Base-by-base conservation (phyloP, 2,797 vertebrate species). In the Sphenopsis melanotis region DNA sequence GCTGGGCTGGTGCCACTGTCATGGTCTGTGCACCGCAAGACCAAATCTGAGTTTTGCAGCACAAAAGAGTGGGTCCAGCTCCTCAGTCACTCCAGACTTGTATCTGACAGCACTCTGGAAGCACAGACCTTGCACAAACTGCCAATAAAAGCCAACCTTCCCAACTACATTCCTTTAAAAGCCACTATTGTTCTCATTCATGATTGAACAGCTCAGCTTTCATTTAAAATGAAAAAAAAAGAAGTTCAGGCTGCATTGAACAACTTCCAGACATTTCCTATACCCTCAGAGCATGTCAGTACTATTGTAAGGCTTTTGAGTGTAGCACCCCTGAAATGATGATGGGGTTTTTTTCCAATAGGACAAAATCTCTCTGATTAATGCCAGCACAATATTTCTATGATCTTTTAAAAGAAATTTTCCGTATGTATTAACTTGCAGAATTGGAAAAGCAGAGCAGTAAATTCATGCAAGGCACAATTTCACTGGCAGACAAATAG, bases 111-210 rank as follows among this genome's bases (percentile, higher is more conserved):
- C 65, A 44, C 84, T 89, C 82, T 94, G 83, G 89, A 87, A 93
- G 64, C 69, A 81, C 66, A 96, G 83, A 91, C 70, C 66, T 89
- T 82, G 53, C 87, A 94, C 63, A 84, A 94, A 80, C 37, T 93
- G 90, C 91, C 95, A 94, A 68, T 97, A 96, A 96, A 95, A 96
- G 84, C 83, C 94, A 96, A 71, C 77, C 63, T 96, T 96, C 87
- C 74, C 81, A 70, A 90, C 29, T 61, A 66, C 79, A 75, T 96
- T 93, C 90, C 92, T 92, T 95, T 88, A 84, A 97, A 97, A 97
- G 90, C 93, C 96, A 59, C 94, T 90, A 96, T 96, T 97, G 94
- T 97, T 97, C 96, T 93, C 72, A 96, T 95, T 97, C 90, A 96
- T 93, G 85, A 94, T 60, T 82, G 89, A 95, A 90, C 57, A 83